Evolutionary conservation across 2,888 invertebrate genomes (phyloP).

Genomic region (Eupithecia centaureata): DNA sequence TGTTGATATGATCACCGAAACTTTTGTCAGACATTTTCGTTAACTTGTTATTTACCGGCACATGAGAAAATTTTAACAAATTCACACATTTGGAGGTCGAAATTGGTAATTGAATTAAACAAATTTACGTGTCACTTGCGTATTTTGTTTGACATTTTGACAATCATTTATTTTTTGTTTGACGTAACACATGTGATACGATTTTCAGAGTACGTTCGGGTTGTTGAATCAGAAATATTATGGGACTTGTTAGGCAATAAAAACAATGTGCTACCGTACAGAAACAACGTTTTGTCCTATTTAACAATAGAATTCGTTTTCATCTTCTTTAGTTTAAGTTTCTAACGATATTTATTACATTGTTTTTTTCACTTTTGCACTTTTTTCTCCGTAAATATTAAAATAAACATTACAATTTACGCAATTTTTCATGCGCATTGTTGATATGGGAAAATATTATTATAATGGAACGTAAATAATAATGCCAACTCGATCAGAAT

Average conservation of each 20-base stretch:
- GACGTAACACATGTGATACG: constrained; percentile 12
- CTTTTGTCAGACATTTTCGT: constrained; percentile 76
- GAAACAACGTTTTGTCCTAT: too few relatives aligned
- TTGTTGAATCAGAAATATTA: neutral
- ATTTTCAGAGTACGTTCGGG: neutral
- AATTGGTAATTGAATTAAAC: constrained; percentile 78
- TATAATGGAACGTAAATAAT: constrained; percentile 2
- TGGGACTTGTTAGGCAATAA: neutral
- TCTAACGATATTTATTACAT: too few relatives aligned
- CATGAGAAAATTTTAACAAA: constrained; percentile 69
- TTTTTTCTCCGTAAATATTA: neutral
- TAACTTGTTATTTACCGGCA: constrained; percentile 59
- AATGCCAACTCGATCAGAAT: neutral
- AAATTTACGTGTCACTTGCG: constrained; percentile 82
- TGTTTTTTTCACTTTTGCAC: too few relatives aligned
- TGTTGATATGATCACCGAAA: constrained; percentile 74
- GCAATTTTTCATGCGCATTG: neutral
- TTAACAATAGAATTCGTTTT: too few relatives aligned
- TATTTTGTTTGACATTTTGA: constrained; percentile 67
- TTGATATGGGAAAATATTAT: neutral
- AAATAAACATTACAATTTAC: neutral
- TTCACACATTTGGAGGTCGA: constrained; percentile 81
- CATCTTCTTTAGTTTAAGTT: too few relatives aligned
- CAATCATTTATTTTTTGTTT: constrained; percentile 24
- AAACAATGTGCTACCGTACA: neutral